Conservation (phyloP, 2,888 invertebrate species). For the Conomelus anceps region DNA sequence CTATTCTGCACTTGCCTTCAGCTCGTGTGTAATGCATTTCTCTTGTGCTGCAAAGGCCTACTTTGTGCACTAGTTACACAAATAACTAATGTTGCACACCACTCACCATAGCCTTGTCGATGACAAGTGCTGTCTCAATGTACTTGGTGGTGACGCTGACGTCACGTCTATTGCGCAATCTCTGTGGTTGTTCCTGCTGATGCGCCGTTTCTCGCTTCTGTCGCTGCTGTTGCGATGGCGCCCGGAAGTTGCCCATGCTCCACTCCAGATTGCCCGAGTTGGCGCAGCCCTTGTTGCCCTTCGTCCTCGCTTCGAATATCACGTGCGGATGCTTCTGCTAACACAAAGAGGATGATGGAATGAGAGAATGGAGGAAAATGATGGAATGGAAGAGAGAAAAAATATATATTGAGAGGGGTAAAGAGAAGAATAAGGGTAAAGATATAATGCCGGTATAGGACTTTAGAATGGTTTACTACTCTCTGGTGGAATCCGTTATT, state of each 20-base stretch:
- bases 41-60: no score
- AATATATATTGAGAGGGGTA: no score
- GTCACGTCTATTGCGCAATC: conserved; percentile 47
- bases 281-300: conserved; percentile 86
- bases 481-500: no score
- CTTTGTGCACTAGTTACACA: no score
- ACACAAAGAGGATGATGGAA: conserved; percentile 15
- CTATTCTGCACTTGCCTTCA: no score
- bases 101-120: conserved; percentile 88
- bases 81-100: no score
- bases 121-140: conserved; percentile 91
- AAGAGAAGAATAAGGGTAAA: no score
- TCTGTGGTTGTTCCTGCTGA: conserved; percentile 7
- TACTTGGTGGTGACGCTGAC: conserved; percentile 87
- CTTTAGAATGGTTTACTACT: no score
- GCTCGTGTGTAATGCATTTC: no score
- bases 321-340: conserved; percentile 97
- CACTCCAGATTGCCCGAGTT: conserved; percentile 70
- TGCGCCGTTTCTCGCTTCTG: no score
- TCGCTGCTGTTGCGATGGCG: background rate
- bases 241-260: conserved; percentile 53
- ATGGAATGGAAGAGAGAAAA: no score
- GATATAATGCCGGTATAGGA: no score
- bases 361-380: background rate
- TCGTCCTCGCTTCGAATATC: conserved; percentile 89